A percentile compares a stretch with the other conserved stretches of the same genome.
These are phyloP conservation scores for Phalacrocorax carbo DNA, from an alignment of 2,113 vertebrate genomes.

Conservation along the genomic window DNA sequence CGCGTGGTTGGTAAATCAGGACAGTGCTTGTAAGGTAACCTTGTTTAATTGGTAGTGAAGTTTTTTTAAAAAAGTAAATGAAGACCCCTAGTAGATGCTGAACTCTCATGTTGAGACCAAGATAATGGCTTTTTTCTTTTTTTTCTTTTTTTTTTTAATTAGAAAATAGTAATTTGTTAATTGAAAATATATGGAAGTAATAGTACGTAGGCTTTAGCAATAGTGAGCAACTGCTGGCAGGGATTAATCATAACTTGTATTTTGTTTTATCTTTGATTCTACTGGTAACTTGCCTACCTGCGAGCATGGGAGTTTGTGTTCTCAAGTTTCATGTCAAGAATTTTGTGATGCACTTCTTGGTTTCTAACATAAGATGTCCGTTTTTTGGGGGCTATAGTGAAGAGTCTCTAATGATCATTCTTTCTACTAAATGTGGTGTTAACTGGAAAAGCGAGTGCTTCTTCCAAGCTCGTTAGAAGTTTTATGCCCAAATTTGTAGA, in stretches of 20 bases:
- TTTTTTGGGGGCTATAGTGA: neutral
- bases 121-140: neutral
- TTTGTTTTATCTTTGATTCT: neutral
- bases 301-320: neutral
- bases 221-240: neutral
- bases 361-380: neutral
- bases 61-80: too few species aligned
- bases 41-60: neutral
- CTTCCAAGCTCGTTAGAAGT: neutral
- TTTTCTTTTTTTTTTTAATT: neutral
- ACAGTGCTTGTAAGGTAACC: neutral
- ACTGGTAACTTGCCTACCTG: neutral
- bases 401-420: too few species aligned
- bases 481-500: neutral
- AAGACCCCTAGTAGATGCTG: neutral
- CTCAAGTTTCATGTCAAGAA: neutral
- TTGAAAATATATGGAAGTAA: neutral
- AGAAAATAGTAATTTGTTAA: neutral
- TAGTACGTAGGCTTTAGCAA: neutral
- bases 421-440: neutral
- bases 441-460: neutral
- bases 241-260: neutral
- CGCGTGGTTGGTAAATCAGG: neutral
- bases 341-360: neutral
- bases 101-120: neutral